These are phyloP conservation scores for Cecropterus lyciades DNA, from an alignment of 1,140 invertebrate species.

Conservation along the genomic window DNA sequence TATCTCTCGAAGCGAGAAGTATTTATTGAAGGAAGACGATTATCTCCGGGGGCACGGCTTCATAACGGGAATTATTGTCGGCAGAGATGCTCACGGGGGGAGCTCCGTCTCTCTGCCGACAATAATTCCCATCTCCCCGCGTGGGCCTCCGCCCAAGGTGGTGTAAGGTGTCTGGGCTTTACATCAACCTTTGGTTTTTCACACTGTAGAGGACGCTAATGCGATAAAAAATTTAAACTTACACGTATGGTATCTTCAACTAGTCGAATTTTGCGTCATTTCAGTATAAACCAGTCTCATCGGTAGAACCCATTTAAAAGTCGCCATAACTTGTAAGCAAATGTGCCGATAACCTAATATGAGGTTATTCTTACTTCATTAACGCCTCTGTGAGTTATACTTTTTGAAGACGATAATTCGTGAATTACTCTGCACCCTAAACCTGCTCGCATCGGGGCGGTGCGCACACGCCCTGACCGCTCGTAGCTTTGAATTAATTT, in stretches of 20 bases:
- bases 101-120: no score
- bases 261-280: no score
- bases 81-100: not conserved
- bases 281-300: no score
- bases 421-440: not conserved
- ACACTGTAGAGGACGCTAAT: not conserved
- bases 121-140: no score
- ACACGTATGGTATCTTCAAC: not conserved
- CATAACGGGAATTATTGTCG: constrained; percentile 7
- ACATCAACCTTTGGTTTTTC: not conserved
- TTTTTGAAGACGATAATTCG: no score
- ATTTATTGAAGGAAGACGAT: constrained; percentile 18
- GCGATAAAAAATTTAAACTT: not conserved
- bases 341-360: no score
- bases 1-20: constrained; percentile 11
- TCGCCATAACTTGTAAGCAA: no score
- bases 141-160: no score
- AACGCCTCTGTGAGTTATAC: no score
- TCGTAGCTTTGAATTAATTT: constrained; percentile 9
- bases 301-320: no score
- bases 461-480: not conserved
- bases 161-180: not conserved
- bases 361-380: no score
- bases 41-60: constrained; percentile 7
- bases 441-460: not conserved